Evolutionary conservation across 1,140 invertebrate genomes (phyloP).

Genomic region (Oscheius sp.): DNA sequence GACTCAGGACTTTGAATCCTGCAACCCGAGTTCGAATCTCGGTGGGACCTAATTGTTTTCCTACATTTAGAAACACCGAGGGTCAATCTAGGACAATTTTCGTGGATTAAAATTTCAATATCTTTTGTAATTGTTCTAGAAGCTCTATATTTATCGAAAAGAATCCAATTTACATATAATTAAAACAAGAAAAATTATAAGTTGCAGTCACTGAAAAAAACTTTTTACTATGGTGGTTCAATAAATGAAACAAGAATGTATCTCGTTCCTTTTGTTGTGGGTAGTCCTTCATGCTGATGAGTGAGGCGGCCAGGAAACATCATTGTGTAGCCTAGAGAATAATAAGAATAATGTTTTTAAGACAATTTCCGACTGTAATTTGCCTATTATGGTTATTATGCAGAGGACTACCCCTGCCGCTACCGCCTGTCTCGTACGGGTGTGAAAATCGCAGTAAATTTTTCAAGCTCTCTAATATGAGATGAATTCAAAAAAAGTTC

Average conservation of each 20-base stretch:
- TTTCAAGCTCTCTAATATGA: neutral
- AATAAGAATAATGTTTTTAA: neutral
- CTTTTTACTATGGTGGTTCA: no score
- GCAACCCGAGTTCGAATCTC: no score
- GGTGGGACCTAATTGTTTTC: no score
- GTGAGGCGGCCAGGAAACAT: slow-evolving; percentile 95
- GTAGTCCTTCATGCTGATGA: slow-evolving; percentile 90
- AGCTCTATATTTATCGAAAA: no score
- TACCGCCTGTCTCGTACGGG: neutral
- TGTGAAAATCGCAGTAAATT: neutral
- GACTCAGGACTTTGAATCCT: no score
- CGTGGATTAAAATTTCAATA: no score
- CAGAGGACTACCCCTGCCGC: neutral
- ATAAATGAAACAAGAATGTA: slow-evolving; percentile 99
- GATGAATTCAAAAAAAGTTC: slow-evolving; percentile 2
- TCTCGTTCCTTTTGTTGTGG: slow-evolving; percentile 81
- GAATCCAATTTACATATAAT: no score
- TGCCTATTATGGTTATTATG: neutral
- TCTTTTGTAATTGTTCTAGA: no score
- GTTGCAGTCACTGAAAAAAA: no score
- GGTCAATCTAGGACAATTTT: no score
- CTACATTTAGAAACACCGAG: no score
- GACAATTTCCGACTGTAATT: neutral
- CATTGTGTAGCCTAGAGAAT: slow-evolving; percentile 81
- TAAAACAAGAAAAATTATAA: no score